Percentiles rank a stretch among this genome's conserved stretches.
These are phyloP conservation scores for Melierax canorus DNA, from an alignment of 2,113 vertebrate genomes.

Conservation along the genomic window DNA sequence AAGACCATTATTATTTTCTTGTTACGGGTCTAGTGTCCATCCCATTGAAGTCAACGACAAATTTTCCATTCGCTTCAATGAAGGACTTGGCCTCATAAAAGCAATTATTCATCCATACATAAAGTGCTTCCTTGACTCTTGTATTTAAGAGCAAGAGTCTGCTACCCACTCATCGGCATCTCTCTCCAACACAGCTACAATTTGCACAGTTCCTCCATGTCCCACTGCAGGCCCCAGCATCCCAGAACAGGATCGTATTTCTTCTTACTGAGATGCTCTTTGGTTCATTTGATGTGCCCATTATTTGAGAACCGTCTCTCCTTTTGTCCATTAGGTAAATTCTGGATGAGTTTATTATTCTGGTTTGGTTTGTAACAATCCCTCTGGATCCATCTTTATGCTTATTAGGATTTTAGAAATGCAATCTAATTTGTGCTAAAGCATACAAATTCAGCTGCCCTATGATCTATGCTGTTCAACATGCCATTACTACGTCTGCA, in stretches of 20 bases:
- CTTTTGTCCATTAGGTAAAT: slow-evolving; percentile 49
- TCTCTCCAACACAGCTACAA: neutral
- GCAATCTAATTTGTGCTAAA: slow-evolving; percentile 44
- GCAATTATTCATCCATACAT: neutral
- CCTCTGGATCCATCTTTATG: slow-evolving; percentile 42
- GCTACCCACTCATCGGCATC: neutral
- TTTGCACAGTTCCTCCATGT: neutral
- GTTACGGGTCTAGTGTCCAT: neutral
- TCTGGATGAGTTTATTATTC: slow-evolving; percentile 39
- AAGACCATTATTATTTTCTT: slow-evolving; percentile 28
- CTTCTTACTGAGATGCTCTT: neutral
- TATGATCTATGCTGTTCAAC: neutral
- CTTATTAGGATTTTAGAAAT: slow-evolving; percentile 46
- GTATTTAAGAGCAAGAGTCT: neutral
- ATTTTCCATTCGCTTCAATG: neutral
- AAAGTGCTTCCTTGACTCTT: neutral
- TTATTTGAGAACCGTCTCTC: slow-evolving; percentile 19
- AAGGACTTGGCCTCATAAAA: slow-evolving; percentile 2
- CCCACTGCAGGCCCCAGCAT: neutral
- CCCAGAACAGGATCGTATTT: neutral
- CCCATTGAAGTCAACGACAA: neutral
- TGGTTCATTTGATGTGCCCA: slow-evolving; percentile 10
- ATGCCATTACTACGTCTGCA: neutral
- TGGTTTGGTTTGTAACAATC: slow-evolving; percentile 24
- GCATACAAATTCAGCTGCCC: slow-evolving; percentile 8